Conservation (phyloP, 2,113 vertebrate species). For the Micromys minutus region DNA sequence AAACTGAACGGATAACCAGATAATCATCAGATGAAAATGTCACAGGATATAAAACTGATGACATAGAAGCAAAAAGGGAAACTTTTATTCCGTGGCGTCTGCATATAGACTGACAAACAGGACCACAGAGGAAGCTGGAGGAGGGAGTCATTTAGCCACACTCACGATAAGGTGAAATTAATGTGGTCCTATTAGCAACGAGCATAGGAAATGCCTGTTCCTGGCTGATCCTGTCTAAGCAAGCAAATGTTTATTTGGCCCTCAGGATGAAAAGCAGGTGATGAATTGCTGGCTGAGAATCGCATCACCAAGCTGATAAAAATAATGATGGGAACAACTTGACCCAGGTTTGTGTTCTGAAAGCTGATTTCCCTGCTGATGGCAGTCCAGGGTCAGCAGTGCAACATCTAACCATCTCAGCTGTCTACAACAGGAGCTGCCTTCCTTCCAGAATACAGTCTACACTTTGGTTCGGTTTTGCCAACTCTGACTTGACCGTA, state of each 20-base stretch:
- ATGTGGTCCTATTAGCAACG: background rate
- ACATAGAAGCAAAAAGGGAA: background rate
- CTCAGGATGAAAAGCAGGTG: conserved; percentile 10
- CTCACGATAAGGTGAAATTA: background rate
- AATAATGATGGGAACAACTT: background rate
- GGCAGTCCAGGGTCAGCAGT: background rate
- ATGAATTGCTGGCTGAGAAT: conserved; percentile 5
- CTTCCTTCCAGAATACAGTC: background rate
- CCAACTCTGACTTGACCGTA: conserved; percentile 30
- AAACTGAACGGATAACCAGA: background rate
- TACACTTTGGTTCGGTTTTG: background rate
- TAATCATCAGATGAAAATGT: background rate
- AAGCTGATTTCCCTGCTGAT: background rate
- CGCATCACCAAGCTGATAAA: background rate
- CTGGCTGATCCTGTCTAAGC: conserved; percentile 7
- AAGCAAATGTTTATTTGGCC: conserved; percentile 29
- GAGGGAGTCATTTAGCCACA: background rate
- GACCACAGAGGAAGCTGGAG: background rate
- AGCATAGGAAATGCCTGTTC: background rate
- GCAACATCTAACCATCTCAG: background rate
- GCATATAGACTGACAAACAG: background rate
- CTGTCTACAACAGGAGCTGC: background rate
- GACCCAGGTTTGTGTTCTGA: background rate
- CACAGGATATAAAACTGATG: background rate
- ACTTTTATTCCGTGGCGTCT: background rate